Evolutionary conservation across 2,797 vertebrate genomes (phyloP).

Genomic region (Manis crassicaudata): DNA sequence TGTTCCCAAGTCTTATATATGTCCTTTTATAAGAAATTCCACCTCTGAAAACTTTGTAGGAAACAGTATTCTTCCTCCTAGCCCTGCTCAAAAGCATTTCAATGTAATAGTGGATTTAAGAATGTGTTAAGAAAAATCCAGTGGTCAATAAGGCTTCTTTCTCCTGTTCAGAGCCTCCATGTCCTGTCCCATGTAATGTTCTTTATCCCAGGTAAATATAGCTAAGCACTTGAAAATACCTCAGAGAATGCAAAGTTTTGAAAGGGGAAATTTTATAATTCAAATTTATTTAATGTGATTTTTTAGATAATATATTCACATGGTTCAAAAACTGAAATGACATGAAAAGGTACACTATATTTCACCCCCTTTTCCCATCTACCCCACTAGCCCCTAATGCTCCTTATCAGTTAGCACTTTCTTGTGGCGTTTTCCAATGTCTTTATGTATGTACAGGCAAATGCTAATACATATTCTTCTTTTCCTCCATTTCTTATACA

Average conservation of each 20-base stretch:
- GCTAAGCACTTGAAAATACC: background rate
- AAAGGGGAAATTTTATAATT: background rate
- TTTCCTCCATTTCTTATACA: background rate
- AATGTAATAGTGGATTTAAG: background rate
- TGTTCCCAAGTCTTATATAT: background rate
- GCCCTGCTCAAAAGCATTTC: background rate
- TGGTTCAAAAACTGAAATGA: constrained; percentile 12
- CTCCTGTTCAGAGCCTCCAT: background rate
- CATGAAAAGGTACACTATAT: background rate
- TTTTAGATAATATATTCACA: background rate
- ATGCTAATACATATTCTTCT: background rate
- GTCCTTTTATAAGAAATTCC: background rate
- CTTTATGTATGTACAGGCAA: background rate
- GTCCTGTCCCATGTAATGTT: background rate
- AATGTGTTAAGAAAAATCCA: background rate
- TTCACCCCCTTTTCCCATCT: background rate
- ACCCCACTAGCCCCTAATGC: background rate
- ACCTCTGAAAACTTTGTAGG: background rate
- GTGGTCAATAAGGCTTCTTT: background rate
- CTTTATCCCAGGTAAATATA: background rate
- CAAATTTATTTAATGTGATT: background rate
- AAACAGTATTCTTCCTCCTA: background rate
- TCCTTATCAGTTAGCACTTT: background rate
- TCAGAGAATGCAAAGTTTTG: background rate
- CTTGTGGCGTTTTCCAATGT: background rate